Percentiles rank a stretch among this genome's conserved stretches.
Evolutionary conservation across 1,140 invertebrate genomes (phyloP).

Genomic region (Mamestra configurata): DNA sequence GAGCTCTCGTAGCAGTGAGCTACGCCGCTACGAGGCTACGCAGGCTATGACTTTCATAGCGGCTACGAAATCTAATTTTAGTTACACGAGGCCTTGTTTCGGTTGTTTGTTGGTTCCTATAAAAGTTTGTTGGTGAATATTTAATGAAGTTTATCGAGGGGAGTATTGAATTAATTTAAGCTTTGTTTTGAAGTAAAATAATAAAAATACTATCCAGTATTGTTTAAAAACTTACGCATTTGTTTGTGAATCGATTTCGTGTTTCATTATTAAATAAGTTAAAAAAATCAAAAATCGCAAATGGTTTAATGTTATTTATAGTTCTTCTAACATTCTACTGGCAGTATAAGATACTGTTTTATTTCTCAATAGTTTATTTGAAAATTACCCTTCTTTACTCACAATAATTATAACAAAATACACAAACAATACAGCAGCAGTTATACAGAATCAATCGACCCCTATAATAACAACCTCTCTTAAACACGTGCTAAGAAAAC

Average conservation of each 20-base stretch:
- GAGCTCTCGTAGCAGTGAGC: not conserved
- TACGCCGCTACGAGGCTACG: slow-evolving; percentile 17
- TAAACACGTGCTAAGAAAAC: not conserved
- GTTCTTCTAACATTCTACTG: too few species aligned
- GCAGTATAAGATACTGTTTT: too few species aligned
- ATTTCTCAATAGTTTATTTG: too few species aligned
- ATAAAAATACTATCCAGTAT: not conserved
- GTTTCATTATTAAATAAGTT: too few species aligned
- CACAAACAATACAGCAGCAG: too few species aligned
- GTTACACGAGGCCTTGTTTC: slow-evolving; percentile 43
- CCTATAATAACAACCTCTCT: not conserved
- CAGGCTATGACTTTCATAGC: slow-evolving; percentile 34
- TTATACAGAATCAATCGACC: not conserved
- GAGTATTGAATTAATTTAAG: slow-evolving; percentile 26
- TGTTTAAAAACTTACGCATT: not conserved
- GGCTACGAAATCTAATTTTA: slow-evolving; percentile 46
- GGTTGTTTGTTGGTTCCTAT: slow-evolving; percentile 30
- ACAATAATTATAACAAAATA: too few species aligned
- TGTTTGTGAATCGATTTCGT: not conserved
- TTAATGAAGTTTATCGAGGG: slow-evolving; percentile 35
- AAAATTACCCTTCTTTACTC: too few species aligned
- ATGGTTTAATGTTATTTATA: too few species aligned
- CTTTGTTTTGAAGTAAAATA: not conserved
- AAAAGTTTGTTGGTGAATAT: slow-evolving; percentile 36
- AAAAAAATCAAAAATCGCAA: too few species aligned